Conservation (phyloP, 2,113 vertebrate genomes). For the Formicarius rufipectus region DNA sequence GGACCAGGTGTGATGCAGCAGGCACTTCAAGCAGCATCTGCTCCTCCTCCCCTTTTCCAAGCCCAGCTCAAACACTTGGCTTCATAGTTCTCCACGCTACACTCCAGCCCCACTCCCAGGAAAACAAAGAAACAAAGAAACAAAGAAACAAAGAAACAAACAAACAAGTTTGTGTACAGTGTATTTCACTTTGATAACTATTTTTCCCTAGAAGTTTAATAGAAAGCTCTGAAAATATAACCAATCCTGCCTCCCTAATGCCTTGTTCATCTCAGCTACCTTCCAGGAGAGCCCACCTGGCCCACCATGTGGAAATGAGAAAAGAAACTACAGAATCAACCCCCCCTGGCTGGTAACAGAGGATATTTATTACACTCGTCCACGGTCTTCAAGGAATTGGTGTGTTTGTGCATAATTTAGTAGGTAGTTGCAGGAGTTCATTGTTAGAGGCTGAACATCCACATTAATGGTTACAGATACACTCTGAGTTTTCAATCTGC, state of each 20-base stretch:
- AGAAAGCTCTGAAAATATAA: neutral
- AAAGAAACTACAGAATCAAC: neutral
- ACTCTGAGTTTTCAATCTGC: constrained; percentile 59
- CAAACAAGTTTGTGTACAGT: neutral
- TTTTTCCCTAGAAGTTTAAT: neutral
- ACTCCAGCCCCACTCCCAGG: neutral
- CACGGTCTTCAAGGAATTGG: neutral
- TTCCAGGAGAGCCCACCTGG: neutral
- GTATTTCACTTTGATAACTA: neutral
- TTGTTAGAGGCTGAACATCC: constrained; percentile 53
- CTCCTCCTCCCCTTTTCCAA: neutral
- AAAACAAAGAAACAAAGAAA: too few relatives aligned
- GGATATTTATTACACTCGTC: constrained; percentile 22
- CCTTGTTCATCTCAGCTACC: neutral
- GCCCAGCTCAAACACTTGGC: neutral
- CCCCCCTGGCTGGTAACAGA: neutral
- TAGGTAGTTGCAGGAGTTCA: constrained; percentile 42
- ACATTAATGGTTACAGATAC: constrained; percentile 63
- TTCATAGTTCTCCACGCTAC: neutral
- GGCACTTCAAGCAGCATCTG: neutral
- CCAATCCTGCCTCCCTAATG: neutral
- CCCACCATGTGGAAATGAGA: neutral
- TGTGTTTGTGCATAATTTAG: constrained; percentile 67
- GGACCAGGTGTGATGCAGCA: neutral
- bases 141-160: too few relatives aligned